phyloP scores from a whole-genome alignment of 2,113 vertebrate genomes.

The Dasyprocta punctata region DNA sequence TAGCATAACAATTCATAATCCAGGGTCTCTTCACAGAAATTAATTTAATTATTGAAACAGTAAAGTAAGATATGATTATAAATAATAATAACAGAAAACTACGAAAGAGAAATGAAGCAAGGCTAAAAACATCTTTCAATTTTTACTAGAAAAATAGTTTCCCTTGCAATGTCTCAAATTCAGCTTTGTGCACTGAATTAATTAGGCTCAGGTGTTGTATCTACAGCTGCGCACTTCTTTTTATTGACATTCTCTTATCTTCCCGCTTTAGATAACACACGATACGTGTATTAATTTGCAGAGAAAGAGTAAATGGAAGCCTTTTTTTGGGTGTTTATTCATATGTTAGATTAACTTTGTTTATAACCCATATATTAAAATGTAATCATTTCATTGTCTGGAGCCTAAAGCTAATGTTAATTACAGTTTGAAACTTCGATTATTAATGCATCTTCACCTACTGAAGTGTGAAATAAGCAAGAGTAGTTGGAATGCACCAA shows the following conservation, averaged over 20 bases:
- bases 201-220: neutral
- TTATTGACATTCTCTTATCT: slow-evolving; percentile 1
- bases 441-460: slow-evolving; percentile 90
- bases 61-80: neutral
- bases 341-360: slow-evolving; percentile 85
- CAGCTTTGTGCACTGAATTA: slow-evolving; percentile 37
- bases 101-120: slow-evolving; percentile 40
- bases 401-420: slow-evolving; percentile 88
- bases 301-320: slow-evolving; percentile 71
- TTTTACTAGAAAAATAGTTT: slow-evolving; percentile 54
- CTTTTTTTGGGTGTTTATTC: slow-evolving; percentile 75
- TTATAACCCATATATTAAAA: slow-evolving; percentile 88
- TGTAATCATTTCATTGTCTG: slow-evolving; percentile 87
- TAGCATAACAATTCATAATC: neutral
- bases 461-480: slow-evolving; percentile 90
- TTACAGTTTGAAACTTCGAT: slow-evolving; percentile 88
- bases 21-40: slow-evolving; percentile 34
- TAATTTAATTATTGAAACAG: slow-evolving; percentile 6
- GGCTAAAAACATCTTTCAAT: slow-evolving; percentile 6
- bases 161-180: slow-evolving; percentile 2
- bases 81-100: neutral
- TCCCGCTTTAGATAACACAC: slow-evolving; percentile 53
- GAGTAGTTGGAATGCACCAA: slow-evolving; percentile 88
- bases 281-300: slow-evolving; percentile 79
- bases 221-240: neutral